These are phyloP conservation scores for Epinephelus fuscoguttatus DNA, from an alignment of 2,113 vertebrate genomes.

Conservation along the genomic window DNA sequence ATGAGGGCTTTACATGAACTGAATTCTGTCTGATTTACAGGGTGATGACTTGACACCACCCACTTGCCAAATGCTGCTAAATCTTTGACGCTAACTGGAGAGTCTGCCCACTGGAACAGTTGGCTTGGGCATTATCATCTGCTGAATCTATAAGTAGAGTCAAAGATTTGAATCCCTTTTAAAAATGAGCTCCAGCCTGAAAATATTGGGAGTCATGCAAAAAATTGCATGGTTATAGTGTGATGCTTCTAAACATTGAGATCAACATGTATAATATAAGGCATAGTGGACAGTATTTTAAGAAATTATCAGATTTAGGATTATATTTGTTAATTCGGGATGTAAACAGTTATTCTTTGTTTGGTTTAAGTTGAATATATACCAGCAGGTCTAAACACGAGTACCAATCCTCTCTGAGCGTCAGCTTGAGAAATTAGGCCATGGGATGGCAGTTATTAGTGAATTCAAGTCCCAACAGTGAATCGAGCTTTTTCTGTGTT, in stretches of 20 bases:
- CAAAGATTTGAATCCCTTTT: not conserved
- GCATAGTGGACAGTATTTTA: not conserved
- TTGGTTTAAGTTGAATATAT: not conserved
- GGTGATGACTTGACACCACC: slow-evolving; percentile 50
- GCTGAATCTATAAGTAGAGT: not conserved
- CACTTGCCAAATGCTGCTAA: slow-evolving; percentile 62
- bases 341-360: not conserved
- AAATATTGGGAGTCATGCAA: not conserved
- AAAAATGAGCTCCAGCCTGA: not conserved
- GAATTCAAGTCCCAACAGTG: slow-evolving; percentile 59
- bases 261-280: not conserved
- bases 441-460: slow-evolving; percentile 57
- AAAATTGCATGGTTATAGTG: not conserved
- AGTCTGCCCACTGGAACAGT: not conserved
- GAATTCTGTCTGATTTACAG: slow-evolving; percentile 16
- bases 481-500: slow-evolving; percentile 54
- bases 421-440: slow-evolving; percentile 72
- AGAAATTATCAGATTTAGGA: no score
- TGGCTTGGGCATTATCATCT: not conserved
- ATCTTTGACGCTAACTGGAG: slow-evolving; percentile 6
- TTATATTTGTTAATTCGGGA: not conserved
- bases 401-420: slow-evolving; percentile 39
- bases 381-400: slow-evolving; percentile 32
- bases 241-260: not conserved
- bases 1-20: not conserved